A percentile compares a stretch with the other conserved stretches of the same genome.
Conservation (phyloP, 1,140 invertebrate species). For the Ips typographus region DNA sequence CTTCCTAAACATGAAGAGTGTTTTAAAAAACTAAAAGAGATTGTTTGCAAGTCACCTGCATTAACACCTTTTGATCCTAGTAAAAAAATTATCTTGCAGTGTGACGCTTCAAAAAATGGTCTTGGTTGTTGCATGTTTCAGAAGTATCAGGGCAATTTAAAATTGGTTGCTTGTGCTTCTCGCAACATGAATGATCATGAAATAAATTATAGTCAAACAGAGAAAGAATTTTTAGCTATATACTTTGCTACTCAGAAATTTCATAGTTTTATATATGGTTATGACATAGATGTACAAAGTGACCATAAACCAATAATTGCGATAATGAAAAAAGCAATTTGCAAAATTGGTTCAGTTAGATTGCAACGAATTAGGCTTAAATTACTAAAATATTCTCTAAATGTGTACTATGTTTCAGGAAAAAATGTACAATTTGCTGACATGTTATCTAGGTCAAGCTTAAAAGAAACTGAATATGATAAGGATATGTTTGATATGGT, state of each 20-base stretch:
- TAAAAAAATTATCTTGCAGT: background rate
- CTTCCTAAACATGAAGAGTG: background rate
- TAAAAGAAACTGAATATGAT: too few species aligned
- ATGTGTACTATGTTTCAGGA: background rate
- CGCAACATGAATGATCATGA: background rate
- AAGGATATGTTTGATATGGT: too few species aligned
- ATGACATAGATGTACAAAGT: background rate
- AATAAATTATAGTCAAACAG: background rate
- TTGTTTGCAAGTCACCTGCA: background rate
- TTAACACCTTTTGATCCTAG: background rate
- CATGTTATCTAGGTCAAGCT: too few species aligned
- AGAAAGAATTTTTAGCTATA: background rate
- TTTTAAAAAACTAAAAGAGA: background rate
- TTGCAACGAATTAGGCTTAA: background rate
- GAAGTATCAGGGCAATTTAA: background rate
- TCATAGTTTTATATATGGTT: background rate
- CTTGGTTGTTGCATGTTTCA: background rate
- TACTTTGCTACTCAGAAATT: background rate
- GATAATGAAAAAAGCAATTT: background rate
- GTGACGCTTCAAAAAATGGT: background rate
- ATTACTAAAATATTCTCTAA: background rate
- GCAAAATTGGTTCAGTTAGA: background rate
- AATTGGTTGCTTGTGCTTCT: background rate
- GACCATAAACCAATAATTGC: background rate
- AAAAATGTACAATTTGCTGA: background rate